Percentiles rank a stretch among this genome's conserved stretches.
Evolutionary conservation across 2,888 invertebrate genomes (phyloP).

Genomic region (Notocelia uddmanniana): DNA sequence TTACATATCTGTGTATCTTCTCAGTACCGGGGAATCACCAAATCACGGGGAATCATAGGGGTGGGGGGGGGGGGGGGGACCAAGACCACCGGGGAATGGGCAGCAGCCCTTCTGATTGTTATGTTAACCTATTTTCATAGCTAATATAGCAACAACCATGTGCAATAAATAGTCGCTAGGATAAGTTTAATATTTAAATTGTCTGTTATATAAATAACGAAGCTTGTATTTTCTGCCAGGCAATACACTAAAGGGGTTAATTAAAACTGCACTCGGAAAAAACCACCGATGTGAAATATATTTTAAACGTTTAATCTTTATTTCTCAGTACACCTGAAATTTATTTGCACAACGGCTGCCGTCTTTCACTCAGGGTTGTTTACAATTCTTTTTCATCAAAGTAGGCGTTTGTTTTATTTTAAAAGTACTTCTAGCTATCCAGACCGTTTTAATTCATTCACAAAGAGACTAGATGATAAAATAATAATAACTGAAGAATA

Average conservation of each 20-base stretch:
- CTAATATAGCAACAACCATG: not conserved
- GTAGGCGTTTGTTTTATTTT: constrained; percentile 41
- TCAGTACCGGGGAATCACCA: no score
- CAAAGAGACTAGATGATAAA: constrained; percentile 39
- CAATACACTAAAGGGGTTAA: not conserved
- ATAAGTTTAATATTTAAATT: no score
- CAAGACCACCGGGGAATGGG: no score
- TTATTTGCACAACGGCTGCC: constrained; percentile 34
- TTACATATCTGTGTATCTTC: not conserved
- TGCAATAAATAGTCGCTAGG: not conserved
- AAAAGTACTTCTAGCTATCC: constrained; percentile 12
- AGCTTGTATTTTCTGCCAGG: not conserved
- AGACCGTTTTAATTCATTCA: constrained; percentile 32
- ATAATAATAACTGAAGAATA: constrained; percentile 14
- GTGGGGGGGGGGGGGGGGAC: no score
- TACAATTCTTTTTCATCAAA: constrained; percentile 45
- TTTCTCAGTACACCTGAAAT: constrained; percentile 12
- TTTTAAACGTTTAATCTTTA: constrained; percentile 19
- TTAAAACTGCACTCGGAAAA: constrained; percentile 13
- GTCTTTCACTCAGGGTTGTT: constrained; percentile 37
- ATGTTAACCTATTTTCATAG: not conserved
- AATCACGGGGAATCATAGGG: no score
- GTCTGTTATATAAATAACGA: not conserved
- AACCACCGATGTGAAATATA: not conserved
- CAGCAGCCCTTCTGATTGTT: not conserved